Conservation (phyloP, 2,888 invertebrate species). For the Xestia ashworthii region DNA sequence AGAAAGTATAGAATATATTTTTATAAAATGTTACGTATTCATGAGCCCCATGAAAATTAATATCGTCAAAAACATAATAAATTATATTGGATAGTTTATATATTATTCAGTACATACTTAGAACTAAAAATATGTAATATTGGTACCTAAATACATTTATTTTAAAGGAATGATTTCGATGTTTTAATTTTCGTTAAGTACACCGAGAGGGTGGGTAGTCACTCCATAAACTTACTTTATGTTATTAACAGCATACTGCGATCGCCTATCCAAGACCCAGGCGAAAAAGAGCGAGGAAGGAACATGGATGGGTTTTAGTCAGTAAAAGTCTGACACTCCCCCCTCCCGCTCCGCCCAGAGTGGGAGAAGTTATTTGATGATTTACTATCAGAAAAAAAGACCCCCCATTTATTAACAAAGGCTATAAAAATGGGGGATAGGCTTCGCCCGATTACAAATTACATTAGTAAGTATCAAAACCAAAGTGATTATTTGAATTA, state of each 20-base stretch:
- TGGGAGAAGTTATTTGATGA: too few species aligned
- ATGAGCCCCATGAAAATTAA: constrained; percentile 13
- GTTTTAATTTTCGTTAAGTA: not conserved
- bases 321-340: too few species aligned
- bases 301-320: too few species aligned
- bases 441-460: too few species aligned
- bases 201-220: not conserved
- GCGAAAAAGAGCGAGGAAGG: too few species aligned
- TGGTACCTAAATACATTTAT: not conserved
- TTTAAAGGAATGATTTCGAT: not conserved
- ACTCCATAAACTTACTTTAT: not conserved
- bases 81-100: not conserved
- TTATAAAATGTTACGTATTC: constrained; percentile 17
- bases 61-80: constrained; percentile 14
- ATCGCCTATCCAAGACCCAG: not conserved
- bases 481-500: not conserved
- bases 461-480: too few species aligned
- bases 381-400: too few species aligned
- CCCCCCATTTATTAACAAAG: not conserved
- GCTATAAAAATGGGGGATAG: not conserved
- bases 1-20: constrained; percentile 25
- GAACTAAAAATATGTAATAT: constrained; percentile 8
- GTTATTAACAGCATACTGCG: not conserved
- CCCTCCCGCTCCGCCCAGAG: too few species aligned
- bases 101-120: constrained; percentile 21